Percentiles rank a stretch among this genome's conserved stretches.
Evolutionary conservation across 2,888 invertebrate genomes (phyloP).

Genomic region (Apeira syringaria): DNA sequence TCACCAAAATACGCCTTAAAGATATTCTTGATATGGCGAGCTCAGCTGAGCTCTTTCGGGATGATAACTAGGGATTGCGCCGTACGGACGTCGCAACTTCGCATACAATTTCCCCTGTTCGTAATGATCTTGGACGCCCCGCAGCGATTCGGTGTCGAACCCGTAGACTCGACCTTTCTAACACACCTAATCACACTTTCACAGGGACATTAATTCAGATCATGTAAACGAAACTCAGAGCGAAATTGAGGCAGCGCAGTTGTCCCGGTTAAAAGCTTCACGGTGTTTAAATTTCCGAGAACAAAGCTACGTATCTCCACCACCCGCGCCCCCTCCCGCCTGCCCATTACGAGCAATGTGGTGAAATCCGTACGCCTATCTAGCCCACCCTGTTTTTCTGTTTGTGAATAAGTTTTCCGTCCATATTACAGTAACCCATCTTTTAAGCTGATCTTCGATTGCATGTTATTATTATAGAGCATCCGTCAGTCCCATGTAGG

Average conservation of each 20-base stretch:
- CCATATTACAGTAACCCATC: no score
- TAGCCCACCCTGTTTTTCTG: no score
- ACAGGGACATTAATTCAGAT: no score
- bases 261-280: slow-evolving; percentile 13
- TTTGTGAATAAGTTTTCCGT: no score
- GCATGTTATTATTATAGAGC: not conserved
- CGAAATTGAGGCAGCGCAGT: no score
- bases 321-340: not conserved
- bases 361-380: no score
- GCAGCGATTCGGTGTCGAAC: slow-evolving; percentile 18
- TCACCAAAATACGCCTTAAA: not conserved
- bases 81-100: not conserved
- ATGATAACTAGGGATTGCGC: not conserved
- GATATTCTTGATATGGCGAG: not conserved
- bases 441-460: no score
- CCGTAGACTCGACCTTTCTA: no score
- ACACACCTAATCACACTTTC: slow-evolving; percentile 22
- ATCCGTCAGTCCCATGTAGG: not conserved
- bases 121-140: slow-evolving; percentile 21
- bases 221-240: no score
- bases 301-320: not conserved
- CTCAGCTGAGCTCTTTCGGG: not conserved
- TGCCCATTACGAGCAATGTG: no score
- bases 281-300: slow-evolving; percentile 5
- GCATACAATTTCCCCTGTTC: slow-evolving; percentile 8